Evolutionary conservation across 2,113 vertebrate species (phyloP), one percentile per base, ranked within the genome.

Genomic region (Xerus inauris): DNA sequence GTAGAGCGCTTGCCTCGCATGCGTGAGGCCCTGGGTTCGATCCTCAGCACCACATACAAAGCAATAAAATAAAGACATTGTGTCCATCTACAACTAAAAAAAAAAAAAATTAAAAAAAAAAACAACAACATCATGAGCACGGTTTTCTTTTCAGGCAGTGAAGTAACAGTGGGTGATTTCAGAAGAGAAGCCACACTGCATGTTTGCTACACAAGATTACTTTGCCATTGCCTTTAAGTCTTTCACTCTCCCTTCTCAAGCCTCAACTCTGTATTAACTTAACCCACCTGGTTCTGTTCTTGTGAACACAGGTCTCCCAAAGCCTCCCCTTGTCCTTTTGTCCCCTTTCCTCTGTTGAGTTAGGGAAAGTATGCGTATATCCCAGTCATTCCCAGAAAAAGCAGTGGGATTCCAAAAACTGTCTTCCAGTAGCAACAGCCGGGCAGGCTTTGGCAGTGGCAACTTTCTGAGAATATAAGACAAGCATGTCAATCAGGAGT

Each of bases 151-250:
- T 65, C 6, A 12, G 10, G 49, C 47, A 93, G 51, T 77, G 65
- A 94, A 45, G 71, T 96, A 80, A 92, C 71, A 81, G 59, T 35
- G 35, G 42, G 49, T 72, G n/a, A 3, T 88, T 86, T 54, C 51
- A 82, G 32, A 92, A 84, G 35, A 32, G 38, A 84, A 86, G 45
- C 62, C 45, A 49, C 42, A 17, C 10, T 59, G 42, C 45, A 76
- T 79, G 49, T 92, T 75, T 87, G 64, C 69, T 65, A 76, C 40
- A 40, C 17, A 42, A 3, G 16, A 76, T 64, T 64, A 83, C 49
- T 86, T 54, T 69, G 6, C 51, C 49, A 45, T 76, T 91, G 51
- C 40, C 38, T 94, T 51, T 73, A 40, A 81, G 32, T 82, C 49
- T 89, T 76, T 65, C 30, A 71, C 1, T 35, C 7, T 80, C 24